phyloP scores from a whole-genome alignment of 2,888 invertebrate species.

The Andrena chrysosceles region DNA sequence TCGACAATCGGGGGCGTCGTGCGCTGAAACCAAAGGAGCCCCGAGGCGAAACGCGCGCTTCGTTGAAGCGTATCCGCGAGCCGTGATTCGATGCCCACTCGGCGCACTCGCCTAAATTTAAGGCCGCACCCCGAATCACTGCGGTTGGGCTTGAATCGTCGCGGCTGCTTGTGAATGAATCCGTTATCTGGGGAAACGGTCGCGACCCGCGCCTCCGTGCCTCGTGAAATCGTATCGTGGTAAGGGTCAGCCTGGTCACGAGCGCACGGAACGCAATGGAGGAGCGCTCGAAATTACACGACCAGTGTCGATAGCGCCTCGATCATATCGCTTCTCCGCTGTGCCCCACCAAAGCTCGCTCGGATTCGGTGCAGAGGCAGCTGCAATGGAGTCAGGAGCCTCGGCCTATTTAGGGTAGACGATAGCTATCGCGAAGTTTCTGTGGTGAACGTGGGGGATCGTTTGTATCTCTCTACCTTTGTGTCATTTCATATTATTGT shows the following conservation, averaged over 20 bases:
- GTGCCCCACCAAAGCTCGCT: not conserved
- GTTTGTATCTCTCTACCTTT: too few relatives aligned
- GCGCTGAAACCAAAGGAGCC: constrained; percentile 20
- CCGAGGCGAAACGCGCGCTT: not conserved
- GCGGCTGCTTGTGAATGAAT: constrained; percentile 78
- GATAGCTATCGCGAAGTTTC: constrained; percentile 8
- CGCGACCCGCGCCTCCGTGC: constrained; percentile 70
- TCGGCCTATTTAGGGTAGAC: not conserved
- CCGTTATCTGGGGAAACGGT: constrained; percentile 77
- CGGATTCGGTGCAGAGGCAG: constrained; percentile 9
- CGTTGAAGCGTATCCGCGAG: not conserved
- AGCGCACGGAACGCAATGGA: constrained; percentile 50
- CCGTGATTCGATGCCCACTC: not conserved
- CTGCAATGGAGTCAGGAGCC: constrained; percentile 15
- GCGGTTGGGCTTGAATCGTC: constrained; percentile 48
- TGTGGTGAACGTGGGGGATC: too few relatives aligned
- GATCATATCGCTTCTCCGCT: constrained; percentile 14
- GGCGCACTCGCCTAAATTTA: constrained; percentile 22
- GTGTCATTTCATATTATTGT: too few relatives aligned
- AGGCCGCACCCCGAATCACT: constrained; percentile 30
- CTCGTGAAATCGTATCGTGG: constrained; percentile 70
- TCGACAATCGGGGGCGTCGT: constrained; percentile 31
- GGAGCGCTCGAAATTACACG: constrained; percentile 44
- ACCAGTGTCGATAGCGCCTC: constrained; percentile 27
- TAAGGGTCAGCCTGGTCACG: constrained; percentile 58